Base-by-base conservation (phyloP, 2,113 vertebrate species). In the Nesogale talazaci region DNA sequence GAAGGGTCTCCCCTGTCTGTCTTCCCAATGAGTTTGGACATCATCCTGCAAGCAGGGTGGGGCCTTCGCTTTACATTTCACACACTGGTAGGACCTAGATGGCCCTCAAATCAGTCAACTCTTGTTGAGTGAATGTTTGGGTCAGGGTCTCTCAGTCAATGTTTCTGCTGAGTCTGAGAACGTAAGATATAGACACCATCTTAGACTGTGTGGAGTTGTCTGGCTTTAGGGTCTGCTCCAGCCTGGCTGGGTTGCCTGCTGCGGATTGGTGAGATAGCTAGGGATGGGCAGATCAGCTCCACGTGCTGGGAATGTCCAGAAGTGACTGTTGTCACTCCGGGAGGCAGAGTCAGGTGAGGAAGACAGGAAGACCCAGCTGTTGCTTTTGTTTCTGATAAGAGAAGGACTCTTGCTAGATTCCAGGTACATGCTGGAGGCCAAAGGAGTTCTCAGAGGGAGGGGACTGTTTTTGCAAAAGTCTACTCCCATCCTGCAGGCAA, bases 391-490 rank as follows among this genome's bases (percentile, higher is more conserved):
- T 86, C 72, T 75, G 70, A 34, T 23, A 72, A 34, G 65, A 75
- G 40, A 63, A 76, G 52, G 63, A 42, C 16, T 19, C 27, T 25
- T 86, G 76, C 40, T 29, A 46, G 70, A 40, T 65, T 88, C 93
- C 61, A 86, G 75, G 77, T 67, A 14, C 27, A 14, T 0, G 22
- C 0, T 0, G 3, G 59, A 88, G 46, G 83, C 70, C 77, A 76
- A 67, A 65, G 70, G 67, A 40, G 52, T 93, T 61, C 61, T 79
- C 79, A 74, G 80, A 83, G 82, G 59, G 94, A 77, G 61, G 72
- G 29, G n/a, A 74, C 78, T 38, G 14, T 23, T 83, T 93, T 84
- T 86, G 57, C 78, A 93, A 91, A 94, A 93, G 83, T 79, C 78
- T 17, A 56, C 75, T 82, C 65, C 82, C 7, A 31, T 78, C 52